A percentile compares a stretch with the other conserved stretches of the same genome.
phyloP scores from a whole-genome alignment of 2,797 vertebrate genomes.

The Sebastes vulpes region DNA sequence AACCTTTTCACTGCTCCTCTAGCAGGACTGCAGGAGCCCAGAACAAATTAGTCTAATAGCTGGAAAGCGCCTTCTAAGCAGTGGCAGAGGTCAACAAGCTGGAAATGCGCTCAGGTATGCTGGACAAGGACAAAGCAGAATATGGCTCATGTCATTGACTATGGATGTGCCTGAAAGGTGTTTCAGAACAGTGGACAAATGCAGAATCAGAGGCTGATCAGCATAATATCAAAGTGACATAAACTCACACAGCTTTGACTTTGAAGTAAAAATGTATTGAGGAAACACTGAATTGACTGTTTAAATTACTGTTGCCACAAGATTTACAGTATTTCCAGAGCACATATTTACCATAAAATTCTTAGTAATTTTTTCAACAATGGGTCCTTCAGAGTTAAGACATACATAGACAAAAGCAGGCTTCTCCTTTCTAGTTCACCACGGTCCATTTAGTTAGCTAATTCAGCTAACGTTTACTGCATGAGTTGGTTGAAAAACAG shows the following conservation, averaged over 20 bases:
- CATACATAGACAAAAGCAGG: too few relatives aligned
- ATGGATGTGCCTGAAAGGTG: not conserved
- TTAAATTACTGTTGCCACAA: not conserved
- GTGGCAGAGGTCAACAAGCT: slow-evolving; percentile 60
- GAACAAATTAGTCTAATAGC: slow-evolving; percentile 72
- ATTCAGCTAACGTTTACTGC: not conserved
- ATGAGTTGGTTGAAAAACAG: not conserved
- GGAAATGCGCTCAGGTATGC: slow-evolving; percentile 8
- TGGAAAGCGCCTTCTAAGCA: slow-evolving; percentile 65
- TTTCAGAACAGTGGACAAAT: not conserved
- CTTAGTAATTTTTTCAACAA: too few relatives aligned
- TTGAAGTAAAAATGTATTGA: not conserved
- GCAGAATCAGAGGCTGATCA: slow-evolving; percentile 25
- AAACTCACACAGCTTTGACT: not conserved
- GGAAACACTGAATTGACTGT: not conserved
- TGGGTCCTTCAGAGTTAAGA: too few relatives aligned
- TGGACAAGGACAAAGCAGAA: slow-evolving; percentile 57
- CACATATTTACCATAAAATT: too few relatives aligned
- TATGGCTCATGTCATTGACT: slow-evolving; percentile 3
- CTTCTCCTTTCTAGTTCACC: too few relatives aligned
- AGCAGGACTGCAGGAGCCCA: slow-evolving; percentile 50
- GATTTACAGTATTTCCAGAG: not conserved
- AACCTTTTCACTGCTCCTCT: slow-evolving; percentile 40
- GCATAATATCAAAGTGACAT: slow-evolving; percentile 14
- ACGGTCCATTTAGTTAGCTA: not conserved